Conservation (phyloP, 2,797 vertebrate species). For the Rhinichthys osculus region DNA sequence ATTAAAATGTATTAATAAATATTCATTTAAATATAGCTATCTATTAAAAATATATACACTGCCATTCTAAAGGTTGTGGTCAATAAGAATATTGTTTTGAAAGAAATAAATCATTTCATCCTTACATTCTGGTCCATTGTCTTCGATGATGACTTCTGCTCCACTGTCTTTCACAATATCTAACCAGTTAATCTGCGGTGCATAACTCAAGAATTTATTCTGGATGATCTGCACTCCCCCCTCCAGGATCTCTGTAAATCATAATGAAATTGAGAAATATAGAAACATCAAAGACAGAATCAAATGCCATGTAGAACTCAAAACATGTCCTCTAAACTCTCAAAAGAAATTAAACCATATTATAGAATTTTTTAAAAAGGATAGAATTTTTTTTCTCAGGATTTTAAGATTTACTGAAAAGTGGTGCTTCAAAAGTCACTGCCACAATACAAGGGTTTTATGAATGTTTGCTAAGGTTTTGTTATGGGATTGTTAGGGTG, state of each 20-base stretch:
- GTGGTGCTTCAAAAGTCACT: background rate
- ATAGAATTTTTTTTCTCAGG: background rate
- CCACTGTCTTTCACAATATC: constrained; percentile 87
- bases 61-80: background rate
- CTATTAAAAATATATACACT: background rate
- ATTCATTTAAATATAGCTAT: background rate
- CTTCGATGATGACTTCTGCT: constrained; percentile 74
- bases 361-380: background rate
- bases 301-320: background rate
- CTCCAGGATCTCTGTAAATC: constrained; percentile 88
- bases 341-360: no score
- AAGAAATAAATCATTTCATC: constrained; percentile 42
- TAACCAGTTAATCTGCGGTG: constrained; percentile 86
- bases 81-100: background rate
- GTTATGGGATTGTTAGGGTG: background rate
- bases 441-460: background rate
- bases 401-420: background rate
- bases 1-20: background rate
- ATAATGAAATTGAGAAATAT: constrained; percentile 30
- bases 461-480: background rate
- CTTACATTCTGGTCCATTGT: constrained; percentile 80
- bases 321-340: constrained; percentile 5
- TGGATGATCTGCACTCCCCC: constrained; percentile 89
- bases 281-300: constrained; percentile 14
- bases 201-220: constrained; percentile 89